Evolutionary conservation across 2,797 vertebrate species (phyloP).

Genomic region (Cuculus canorus): DNA sequence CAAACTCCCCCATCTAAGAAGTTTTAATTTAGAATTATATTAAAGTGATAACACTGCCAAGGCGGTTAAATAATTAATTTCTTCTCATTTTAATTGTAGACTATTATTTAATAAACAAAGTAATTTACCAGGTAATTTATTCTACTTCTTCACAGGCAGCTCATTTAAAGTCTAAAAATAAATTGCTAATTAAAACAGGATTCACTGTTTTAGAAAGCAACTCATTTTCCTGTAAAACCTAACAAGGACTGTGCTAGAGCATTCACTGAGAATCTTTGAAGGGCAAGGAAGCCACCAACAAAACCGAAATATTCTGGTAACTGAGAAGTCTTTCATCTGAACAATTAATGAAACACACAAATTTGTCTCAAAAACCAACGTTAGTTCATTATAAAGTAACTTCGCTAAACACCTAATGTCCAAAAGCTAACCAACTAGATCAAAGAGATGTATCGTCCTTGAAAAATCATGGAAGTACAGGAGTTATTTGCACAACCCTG

Average conservation of each 20-base stretch:
- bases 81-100: slow-evolving; percentile 74
- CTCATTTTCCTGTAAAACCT: slow-evolving; percentile 60
- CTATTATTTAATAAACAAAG: slow-evolving; percentile 78
- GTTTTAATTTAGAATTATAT: slow-evolving; percentile 75
- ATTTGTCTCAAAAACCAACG: neutral
- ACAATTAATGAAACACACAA: slow-evolving; percentile 32
- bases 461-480: neutral
- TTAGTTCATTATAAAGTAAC: slow-evolving; percentile 11
- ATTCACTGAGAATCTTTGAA: slow-evolving; percentile 46
- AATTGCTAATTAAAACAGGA: slow-evolving; percentile 72
- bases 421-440: neutral
- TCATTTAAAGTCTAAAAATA: slow-evolving; percentile 73
- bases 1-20: slow-evolving; percentile 54
- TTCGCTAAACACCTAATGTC: neutral
- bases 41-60: slow-evolving; percentile 71
- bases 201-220: slow-evolving; percentile 67
- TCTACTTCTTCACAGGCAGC: slow-evolving; percentile 64
- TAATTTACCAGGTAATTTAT: slow-evolving; percentile 74
- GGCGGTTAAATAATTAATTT: slow-evolving; percentile 73
- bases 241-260: slow-evolving; percentile 28
- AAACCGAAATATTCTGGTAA: slow-evolving; percentile 45
- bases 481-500: neutral
- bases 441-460: neutral
- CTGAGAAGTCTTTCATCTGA: slow-evolving; percentile 20
- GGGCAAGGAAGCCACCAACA: slow-evolving; percentile 16